Evolutionary conservation across 2,888 invertebrate species (phyloP), one percentile per base, ranked within the genome.

Genomic region (Agrotis puta): DNA sequence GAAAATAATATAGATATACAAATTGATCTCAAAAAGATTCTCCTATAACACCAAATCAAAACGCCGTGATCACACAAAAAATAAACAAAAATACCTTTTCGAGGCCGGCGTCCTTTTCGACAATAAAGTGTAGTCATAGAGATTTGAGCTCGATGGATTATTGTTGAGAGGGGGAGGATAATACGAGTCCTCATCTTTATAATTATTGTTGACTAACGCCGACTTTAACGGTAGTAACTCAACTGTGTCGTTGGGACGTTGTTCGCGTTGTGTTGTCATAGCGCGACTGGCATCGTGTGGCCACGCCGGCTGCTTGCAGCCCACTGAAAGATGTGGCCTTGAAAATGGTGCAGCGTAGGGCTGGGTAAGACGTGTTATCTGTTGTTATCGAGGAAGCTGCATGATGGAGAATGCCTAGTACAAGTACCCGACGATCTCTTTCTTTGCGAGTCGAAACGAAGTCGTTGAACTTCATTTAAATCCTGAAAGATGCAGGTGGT

Each of bases 21-120:
- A 6, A 1, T 39, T 20, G 13, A 22, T 68, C 16, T 22, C 16
- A 51, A 70, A 4, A 48, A 53, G 9, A 20, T n/a, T 20, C 14
- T 14, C 5, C 1, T 33, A 2, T 20, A 59, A 18, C 7, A 20
- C 9, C 4, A 18, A 39, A 48, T 16, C 27, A 47, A 61, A 69
- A 58, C n/a, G 51, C 61, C 33, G 33, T 45, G n/a, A 63, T 39
- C 53, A 64, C 71, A 68, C 71, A 79, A 77, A 82, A 79, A 83
- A 77, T 82, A 80, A 85, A 84, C 79, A 79, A 84, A 82, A 70
- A 94, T 92, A 96, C 96, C 95, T 92, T 91, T 96, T 96, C 3
- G 96, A 96, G 68, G 95, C 96, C 92, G 96, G 96, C 78, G 96
- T 95, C 81, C 96, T 89, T 83, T 96, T 96, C 51, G 96, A 96